Base-by-base conservation (phyloP, 1,140 invertebrate genomes). In the Aphelenchoides fujianensis region DNA sequence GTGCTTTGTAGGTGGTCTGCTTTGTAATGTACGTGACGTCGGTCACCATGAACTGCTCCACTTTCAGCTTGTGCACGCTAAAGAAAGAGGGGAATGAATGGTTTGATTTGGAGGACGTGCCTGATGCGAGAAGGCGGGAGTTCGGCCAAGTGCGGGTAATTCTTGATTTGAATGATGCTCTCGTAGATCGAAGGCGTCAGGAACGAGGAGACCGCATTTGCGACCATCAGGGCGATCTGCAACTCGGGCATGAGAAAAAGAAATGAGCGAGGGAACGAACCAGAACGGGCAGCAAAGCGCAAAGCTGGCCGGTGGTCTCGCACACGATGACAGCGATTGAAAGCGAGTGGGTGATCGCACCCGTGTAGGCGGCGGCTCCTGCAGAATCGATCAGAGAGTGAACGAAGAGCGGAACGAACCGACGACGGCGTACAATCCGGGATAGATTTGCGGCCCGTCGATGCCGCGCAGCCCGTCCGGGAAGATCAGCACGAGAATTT, bases 311-410 rank as follows among this genome's bases (percentile, higher is more conserved):
- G 2, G 95, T 98, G 90, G 98, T 92, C 87, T 98, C 96, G 85
- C 97, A 96, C 32, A 97, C 92, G 76, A 98, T 98, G 48, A 98
- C 94, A 73, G 93, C 93, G 31, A 96, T 95, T 0, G 94, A 97
- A 35, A 98, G 93, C 0, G 96, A 97, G 84, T 97, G 93, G 0
- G 96, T 98, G 92, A 68, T 92, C 9, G 81, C 76, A n/a, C n/a
- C n/a, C n/a, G 81, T 84, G 55, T 80, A 83, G 0, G 81, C 83
- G 30, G 81, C 81, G 28, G 81, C 81, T 37, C 81, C 76, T 81
- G 70, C 72, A 48, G n/a, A n/a, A n/a, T n/a, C n/a, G n/a, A n/a
- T n/a, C n/a, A n/a, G n/a, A n/a, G n/a, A n/a, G n/a, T n/a, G n/a
- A n/a, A n/a, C n/a, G n/a, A n/a, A n/a, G n/a, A n/a, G n/a, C n/a